phyloP scores from a whole-genome alignment of 2,888 invertebrate species.

The Syrista parreyssii region DNA sequence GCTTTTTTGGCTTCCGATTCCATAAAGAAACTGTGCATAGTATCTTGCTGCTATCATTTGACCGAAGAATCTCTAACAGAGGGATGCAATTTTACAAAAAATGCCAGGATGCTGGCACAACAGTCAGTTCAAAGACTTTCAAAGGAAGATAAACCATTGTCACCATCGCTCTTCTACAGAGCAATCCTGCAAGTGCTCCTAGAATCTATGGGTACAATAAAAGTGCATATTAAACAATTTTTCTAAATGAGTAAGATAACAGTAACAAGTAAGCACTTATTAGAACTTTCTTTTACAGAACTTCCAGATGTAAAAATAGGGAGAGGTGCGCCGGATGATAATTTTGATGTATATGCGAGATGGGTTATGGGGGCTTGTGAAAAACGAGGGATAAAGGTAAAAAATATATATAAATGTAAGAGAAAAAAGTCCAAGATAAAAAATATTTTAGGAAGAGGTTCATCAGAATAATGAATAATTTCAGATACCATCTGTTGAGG shows the following conservation, averaged over 20 bases:
- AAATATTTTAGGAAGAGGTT: neutral
- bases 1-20: slow-evolving; percentile 72
- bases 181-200: slow-evolving; percentile 77
- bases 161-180: slow-evolving; percentile 78
- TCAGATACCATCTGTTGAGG: slow-evolving; percentile 63
- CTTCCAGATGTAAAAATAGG: slow-evolving; percentile 71
- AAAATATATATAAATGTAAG: neutral
- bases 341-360: slow-evolving; percentile 78
- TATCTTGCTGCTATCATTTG: slow-evolving; percentile 93
- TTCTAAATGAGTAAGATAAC: neutral
- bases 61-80: slow-evolving; percentile 68
- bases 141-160: slow-evolving; percentile 70
- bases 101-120: slow-evolving; percentile 87
- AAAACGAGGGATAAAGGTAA: neutral
- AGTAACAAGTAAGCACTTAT: slow-evolving; percentile 60
- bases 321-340: slow-evolving; percentile 71
- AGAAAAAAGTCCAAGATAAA: neutral
- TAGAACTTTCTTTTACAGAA: slow-evolving; percentile 62
- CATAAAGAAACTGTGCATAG: slow-evolving; percentile 77
- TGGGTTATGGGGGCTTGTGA: slow-evolving; percentile 70
- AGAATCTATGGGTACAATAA: slow-evolving; percentile 46
- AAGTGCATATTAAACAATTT: slow-evolving; percentile 6
- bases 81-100: slow-evolving; percentile 61
- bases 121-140: slow-evolving; percentile 83
- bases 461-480: slow-evolving; percentile 10